A percentile compares a stretch with the other conserved stretches of the same genome.
Evolutionary conservation across 2,888 invertebrate species (phyloP).

Genomic region (Meghimatium bilineatum): DNA sequence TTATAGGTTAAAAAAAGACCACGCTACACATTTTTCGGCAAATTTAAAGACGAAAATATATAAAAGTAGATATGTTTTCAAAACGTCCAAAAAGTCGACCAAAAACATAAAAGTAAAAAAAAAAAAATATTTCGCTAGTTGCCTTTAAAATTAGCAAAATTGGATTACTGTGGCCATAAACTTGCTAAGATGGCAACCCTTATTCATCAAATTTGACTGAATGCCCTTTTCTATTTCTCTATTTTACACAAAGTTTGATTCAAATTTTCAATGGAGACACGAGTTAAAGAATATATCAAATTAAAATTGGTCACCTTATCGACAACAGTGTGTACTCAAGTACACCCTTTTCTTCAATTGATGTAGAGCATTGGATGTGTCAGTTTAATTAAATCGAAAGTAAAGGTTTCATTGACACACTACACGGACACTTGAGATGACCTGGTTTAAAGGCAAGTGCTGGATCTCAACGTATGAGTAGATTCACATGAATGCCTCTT

Average conservation of each 20-base stretch:
- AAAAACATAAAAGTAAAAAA: no score
- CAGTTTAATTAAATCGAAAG: conserved; percentile 24
- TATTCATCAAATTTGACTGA: no score
- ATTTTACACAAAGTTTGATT: not conserved
- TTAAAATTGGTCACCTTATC: not conserved
- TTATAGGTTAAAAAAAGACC: no score
- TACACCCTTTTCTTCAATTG: not conserved
- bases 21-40: no score
- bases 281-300: not conserved
- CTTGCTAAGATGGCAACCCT: no score
- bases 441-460: not conserved
- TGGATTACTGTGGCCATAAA: no score
- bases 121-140: no score
- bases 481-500: not conserved
- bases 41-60: no score
- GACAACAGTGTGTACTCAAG: not conserved
- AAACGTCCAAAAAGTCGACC: no score
- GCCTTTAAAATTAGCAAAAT: no score
- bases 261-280: not conserved
- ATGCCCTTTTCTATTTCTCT: not conserved
- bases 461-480: not conserved
- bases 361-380: not conserved
- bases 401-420: conserved; percentile 9
- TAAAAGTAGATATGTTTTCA: no score
- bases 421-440: not conserved